phyloP scores from a whole-genome alignment of 2,797 vertebrate species.

The Hypotaenidia philippensis region DNA sequence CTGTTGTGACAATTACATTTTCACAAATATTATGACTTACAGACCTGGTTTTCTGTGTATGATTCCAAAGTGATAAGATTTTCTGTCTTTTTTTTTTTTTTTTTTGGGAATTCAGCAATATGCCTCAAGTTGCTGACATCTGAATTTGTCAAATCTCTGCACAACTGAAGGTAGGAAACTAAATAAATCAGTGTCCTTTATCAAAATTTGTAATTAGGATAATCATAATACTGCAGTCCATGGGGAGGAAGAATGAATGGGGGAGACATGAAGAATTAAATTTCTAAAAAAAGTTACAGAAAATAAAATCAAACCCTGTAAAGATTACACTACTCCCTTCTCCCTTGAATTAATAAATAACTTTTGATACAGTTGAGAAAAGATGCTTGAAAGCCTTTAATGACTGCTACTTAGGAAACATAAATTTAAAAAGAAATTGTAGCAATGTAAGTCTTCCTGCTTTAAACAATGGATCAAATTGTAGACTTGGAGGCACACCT shows the following conservation, averaged over 20 bases:
- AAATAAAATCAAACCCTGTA: neutral
- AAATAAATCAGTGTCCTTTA: neutral
- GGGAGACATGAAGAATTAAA: neutral
- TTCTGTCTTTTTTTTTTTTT: neutral
- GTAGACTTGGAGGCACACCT: conserved; percentile 59
- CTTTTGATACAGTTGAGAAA: conserved; percentile 60
- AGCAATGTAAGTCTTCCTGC: conserved; percentile 52
- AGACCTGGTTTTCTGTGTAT: conserved; percentile 9
- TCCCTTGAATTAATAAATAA: conserved; percentile 23
- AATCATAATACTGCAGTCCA: neutral
- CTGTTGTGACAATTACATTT: conserved; percentile 34
- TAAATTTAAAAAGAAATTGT: conserved; percentile 66
- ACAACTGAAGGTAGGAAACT: neutral
- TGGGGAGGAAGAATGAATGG: neutral
- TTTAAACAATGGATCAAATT: conserved; percentile 70
- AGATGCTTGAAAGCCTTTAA: conserved; percentile 15
- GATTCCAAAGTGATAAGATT: neutral
- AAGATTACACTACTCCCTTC: neutral
- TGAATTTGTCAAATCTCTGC: neutral
- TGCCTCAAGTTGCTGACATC: neutral
- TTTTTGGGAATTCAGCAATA: neutral
- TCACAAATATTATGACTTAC: conserved; percentile 40
- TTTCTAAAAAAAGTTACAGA: neutral
- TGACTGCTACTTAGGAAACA: conserved; percentile 55
- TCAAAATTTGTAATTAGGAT: neutral